Evolutionary conservation across 2,888 invertebrate species (phyloP), one percentile per base, ranked within the genome.

Genomic region (Cheilosia impressa): DNA sequence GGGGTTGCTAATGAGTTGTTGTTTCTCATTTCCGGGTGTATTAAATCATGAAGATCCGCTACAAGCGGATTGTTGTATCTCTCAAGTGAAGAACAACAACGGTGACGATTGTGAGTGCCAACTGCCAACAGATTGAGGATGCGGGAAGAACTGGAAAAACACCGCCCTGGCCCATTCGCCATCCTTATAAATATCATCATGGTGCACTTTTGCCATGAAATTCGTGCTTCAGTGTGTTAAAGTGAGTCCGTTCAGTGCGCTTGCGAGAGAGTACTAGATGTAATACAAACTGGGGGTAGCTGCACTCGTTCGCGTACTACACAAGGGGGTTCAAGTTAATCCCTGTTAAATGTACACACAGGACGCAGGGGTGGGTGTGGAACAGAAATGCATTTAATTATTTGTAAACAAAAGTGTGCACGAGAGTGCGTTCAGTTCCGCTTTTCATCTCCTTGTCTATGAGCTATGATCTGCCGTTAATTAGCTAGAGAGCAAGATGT

Each of bases 1-100:
- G 75, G 66, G 78, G 73, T 76, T 78, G 84, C 83, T 87, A 87
- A 87, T 87, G 84, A 88, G 80, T 81, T 85, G 85, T 85, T 81
- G 81, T 85, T 85, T 72, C 72, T 76, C 72, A 81, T 85, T 85
- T 85, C 85, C 85, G 85, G 85, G 85, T 85, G 76, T 85, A 80
- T 80, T 80, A 85, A 85, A 81, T 81, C 81, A 63, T 85, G 76
- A 10, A 85, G 85, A 81, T 76, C 71, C 85, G 77, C 73, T 81
- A 66, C 76, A 76, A 85, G 81, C 76, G 77, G 76, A 77, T 85
- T 85, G 85, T 76, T 71, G 63, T 84, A 45, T 71, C 80, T 80
- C 77, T 58, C 84, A 75, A 69, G 80, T 84, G 80, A 75, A 79
- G 58, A 80, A 78, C 75, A 62, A 69, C 63, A 55, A 71, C 47